Conservation (phyloP, 2,888 invertebrate species). For the Dysmachus trigonus region DNA sequence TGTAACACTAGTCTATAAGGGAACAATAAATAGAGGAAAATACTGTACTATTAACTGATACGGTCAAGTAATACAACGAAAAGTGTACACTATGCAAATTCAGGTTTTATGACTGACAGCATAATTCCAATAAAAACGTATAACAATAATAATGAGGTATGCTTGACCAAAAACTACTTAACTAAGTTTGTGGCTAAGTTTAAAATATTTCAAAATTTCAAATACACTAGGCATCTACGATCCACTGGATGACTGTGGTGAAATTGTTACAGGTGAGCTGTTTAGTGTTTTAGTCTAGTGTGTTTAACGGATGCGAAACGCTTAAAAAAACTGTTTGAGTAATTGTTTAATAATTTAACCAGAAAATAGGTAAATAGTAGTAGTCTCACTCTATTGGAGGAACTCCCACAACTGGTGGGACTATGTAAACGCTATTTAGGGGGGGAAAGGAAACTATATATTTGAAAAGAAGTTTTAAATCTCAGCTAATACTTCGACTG, state of each 20-base stretch:
- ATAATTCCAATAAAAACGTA: neutral
- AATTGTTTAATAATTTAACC: neutral
- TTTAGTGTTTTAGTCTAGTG: conserved; percentile 5
- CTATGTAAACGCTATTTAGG: neutral
- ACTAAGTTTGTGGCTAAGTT: conserved; percentile 27
- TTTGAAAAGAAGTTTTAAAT: neutral
- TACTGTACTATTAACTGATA: neutral
- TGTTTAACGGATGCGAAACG: neutral
- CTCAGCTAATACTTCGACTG: neutral
- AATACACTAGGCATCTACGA: conserved; percentile 26
- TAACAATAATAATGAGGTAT: neutral
- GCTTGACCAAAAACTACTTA: conserved; percentile 2
- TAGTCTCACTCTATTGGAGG: neutral
- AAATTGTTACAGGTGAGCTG: conserved; percentile 12
- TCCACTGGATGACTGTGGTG: conserved; percentile 22
- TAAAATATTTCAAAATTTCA: conserved; percentile 9
- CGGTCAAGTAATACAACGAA: conserved; percentile 6
- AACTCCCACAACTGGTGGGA: neutral
- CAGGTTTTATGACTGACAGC: conserved; percentile 45
- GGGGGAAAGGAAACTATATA: neutral
- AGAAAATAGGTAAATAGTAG: neutral
- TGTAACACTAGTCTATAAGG: neutral
- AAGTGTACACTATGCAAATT: conserved; percentile 25
- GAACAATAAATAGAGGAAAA: neutral
- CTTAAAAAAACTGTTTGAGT: neutral